Percentiles rank a stretch among this genome's conserved stretches.
phyloP scores from a whole-genome alignment of 2,113 vertebrate species.

The Chrysemys picta region DNA sequence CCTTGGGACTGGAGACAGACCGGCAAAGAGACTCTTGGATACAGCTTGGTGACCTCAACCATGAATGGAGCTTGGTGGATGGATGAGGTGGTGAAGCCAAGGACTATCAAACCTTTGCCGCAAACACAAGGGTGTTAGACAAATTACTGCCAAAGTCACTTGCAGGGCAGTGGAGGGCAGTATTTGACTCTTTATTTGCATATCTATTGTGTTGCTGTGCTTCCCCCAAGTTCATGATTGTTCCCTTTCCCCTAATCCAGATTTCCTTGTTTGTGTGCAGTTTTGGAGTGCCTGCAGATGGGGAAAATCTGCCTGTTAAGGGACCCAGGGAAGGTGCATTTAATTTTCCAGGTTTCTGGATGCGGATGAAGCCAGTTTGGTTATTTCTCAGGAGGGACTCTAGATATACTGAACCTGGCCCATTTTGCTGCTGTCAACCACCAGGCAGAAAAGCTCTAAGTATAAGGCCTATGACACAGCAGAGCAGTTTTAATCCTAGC shows the following conservation, averaged over 20 bases:
- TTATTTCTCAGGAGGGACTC: not conserved
- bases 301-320: not conserved
- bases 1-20: not conserved
- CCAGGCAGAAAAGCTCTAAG: not conserved
- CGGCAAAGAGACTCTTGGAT: not conserved
- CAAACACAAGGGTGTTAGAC: not conserved
- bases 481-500: not conserved
- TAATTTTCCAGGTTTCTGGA: not conserved
- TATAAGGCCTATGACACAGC: not conserved
- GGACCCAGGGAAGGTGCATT: not conserved
- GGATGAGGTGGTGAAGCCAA: not conserved
- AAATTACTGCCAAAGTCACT: not conserved
- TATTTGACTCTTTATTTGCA: not conserved
- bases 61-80: rapidly evolving
- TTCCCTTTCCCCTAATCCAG: not conserved
- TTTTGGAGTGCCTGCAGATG: not conserved
- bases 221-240: not conserved
- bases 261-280: not conserved
- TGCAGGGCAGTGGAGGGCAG: not conserved
- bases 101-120: not conserved
- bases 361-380: not conserved
- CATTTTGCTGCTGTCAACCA: not conserved
- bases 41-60: not conserved
- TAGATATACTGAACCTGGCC: not conserved
- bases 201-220: not conserved